Evolutionary conservation across 2,888 invertebrate species (phyloP).

Genomic region (Pegoplata infirma): DNA sequence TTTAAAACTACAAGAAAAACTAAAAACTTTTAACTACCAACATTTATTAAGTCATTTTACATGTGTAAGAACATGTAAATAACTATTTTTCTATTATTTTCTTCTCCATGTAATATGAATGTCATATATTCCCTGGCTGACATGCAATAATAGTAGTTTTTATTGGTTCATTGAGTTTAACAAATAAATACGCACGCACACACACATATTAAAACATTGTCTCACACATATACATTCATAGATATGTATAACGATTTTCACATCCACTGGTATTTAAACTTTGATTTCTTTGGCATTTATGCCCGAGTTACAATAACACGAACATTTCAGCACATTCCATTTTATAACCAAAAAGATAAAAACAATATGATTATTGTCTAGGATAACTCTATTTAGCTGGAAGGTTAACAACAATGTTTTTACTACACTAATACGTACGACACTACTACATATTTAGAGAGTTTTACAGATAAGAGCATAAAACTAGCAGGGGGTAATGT

Average conservation of each 20-base stretch:
- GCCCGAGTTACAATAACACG: conserved; percentile 34
- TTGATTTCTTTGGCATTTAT: conserved; percentile 63
- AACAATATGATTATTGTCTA: conserved; percentile 54
- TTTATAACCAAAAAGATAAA: conserved; percentile 35
- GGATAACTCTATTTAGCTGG: conserved; percentile 50
- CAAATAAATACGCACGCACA: conserved; percentile 14
- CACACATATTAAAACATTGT: no score
- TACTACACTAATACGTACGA: conserved; percentile 10
- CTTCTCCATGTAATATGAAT: conserved; percentile 20
- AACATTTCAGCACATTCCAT: conserved; percentile 57
- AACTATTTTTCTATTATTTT: conserved; percentile 24
- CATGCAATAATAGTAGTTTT: conserved; percentile 35
- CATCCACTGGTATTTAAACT: conserved; percentile 54
- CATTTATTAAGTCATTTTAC: conserved; percentile 52
- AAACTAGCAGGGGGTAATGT: background rate
- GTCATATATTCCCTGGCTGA: conserved; percentile 35
- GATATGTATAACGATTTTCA: conserved; percentile 1
- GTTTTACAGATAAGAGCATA: background rate
- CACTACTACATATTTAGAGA: conserved; percentile 43
- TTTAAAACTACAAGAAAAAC: conserved; percentile 9
- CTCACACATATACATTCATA: no score
- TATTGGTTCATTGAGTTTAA: conserved; percentile 57
- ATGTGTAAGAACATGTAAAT: conserved; percentile 55
- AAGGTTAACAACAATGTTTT: conserved; percentile 51
- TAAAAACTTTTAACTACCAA: conserved; percentile 22